These are phyloP conservation scores for Saccostrea echinata DNA, from an alignment of 1,140 invertebrate species.

Conservation along the genomic window DNA sequence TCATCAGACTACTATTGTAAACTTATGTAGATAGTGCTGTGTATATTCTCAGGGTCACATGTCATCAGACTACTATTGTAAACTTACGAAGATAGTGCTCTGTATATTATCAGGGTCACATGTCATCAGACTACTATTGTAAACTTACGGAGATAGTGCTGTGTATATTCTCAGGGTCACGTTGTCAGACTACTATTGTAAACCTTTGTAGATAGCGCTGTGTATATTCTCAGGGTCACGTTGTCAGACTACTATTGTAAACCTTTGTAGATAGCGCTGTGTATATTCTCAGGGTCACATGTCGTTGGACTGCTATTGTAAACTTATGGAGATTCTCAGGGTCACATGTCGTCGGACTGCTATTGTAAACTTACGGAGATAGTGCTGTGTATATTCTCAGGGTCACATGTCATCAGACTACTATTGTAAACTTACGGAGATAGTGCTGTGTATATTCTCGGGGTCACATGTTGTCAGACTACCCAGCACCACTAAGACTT, in stretches of 20 bases:
- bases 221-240: not conserved
- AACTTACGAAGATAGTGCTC: constrained; percentile 88
- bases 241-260: not conserved
- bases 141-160: not conserved
- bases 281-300: not conserved
- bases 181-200: too few relatives aligned
- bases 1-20: constrained; percentile 89
- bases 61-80: constrained; percentile 91
- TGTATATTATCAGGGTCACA: constrained; percentile 97
- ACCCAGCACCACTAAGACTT: constrained; percentile 92
- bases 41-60: constrained; percentile 97
- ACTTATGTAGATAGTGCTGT: constrained; percentile 89
- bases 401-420: too few relatives aligned
- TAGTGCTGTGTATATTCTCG: constrained; percentile 92
- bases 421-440: constrained; percentile 84
- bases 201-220: not conserved
- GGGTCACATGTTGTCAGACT: constrained; percentile 98
- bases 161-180: not conserved
- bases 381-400: too few relatives aligned
- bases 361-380: not conserved
- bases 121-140: constrained; percentile 95
- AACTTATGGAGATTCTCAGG: constrained; percentile 89
- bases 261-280: not conserved
- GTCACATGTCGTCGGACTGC: constrained; percentile 97
- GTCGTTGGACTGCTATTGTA: not conserved